phyloP scores from a whole-genome alignment of 2,888 invertebrate genomes.

The Campoplex nolae region DNA sequence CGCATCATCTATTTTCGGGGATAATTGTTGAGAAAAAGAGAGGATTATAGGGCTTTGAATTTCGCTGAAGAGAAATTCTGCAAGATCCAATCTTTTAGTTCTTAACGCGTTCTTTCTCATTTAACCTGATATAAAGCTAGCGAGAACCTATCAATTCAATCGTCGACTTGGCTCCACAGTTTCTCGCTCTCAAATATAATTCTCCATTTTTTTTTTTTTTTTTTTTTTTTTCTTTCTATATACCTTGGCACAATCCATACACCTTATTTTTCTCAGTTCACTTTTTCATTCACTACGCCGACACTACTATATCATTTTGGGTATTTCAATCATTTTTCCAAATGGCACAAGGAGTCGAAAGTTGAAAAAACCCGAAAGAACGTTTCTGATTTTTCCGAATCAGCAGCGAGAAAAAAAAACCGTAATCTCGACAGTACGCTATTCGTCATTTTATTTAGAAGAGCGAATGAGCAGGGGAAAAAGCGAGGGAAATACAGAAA shows the following conservation, averaged over 20 bases:
- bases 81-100: constrained; percentile 16
- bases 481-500: constrained; percentile 17
- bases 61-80: constrained; percentile 57
- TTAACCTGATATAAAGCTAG: constrained; percentile 65
- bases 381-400: not conserved
- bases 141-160: constrained; percentile 63
- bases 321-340: constrained; percentile 60
- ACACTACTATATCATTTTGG: constrained; percentile 49
- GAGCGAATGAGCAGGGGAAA: not conserved
- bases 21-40: constrained; percentile 47
- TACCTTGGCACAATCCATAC: constrained; percentile 2
- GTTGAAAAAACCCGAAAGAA: constrained; percentile 16
- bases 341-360: constrained; percentile 9
- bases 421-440: not conserved
- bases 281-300: constrained; percentile 8
- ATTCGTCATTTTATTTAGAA: not conserved
- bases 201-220: constrained; percentile 6
- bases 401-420: constrained; percentile 10
- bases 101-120: constrained; percentile 67
- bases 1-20: constrained; percentile 20
- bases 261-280: constrained; percentile 23
- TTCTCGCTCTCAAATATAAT: constrained; percentile 48
- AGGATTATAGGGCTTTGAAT: constrained; percentile 28
- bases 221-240: not conserved
- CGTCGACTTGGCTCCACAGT: constrained; percentile 64